These are phyloP conservation scores for Catocala nupta DNA, from an alignment of 2,888 invertebrate genomes.

Conservation along the genomic window DNA sequence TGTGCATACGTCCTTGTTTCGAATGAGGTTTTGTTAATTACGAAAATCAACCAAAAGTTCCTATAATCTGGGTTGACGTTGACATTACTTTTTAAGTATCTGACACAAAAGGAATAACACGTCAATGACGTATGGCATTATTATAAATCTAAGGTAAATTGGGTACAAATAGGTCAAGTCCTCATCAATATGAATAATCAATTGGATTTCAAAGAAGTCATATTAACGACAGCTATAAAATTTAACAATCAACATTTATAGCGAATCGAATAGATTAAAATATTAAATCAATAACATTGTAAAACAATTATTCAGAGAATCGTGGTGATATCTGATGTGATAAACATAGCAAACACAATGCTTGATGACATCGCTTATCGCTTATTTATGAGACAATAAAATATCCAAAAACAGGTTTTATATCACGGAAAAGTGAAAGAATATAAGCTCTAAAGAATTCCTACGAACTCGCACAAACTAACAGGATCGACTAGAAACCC, in stretches of 20 bases:
- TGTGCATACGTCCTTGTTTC: constrained; percentile 41
- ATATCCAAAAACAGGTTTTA: constrained; percentile 35
- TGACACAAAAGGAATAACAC: constrained; percentile 33
- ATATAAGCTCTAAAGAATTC: constrained; percentile 20
- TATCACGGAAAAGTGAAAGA: constrained; percentile 28
- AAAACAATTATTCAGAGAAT: constrained; percentile 50
- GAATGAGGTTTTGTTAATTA: constrained; percentile 30
- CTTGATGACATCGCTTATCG: constrained; percentile 51
- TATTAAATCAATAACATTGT: constrained; percentile 53
- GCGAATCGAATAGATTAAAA: constrained; percentile 46
- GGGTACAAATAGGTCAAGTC: constrained; percentile 47
- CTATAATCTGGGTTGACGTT: constrained; percentile 22
- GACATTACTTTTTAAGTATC: constrained; percentile 31
- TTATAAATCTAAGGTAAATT: constrained; percentile 45
- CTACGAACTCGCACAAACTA: constrained; percentile 23
- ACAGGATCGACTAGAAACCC: constrained; percentile 17
- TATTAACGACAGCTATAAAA: constrained; percentile 54
- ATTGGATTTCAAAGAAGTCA: constrained; percentile 44
- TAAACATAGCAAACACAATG: constrained; percentile 51
- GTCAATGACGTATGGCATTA: constrained; percentile 29
- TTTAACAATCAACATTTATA: constrained; percentile 47
- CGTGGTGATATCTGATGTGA: constrained; percentile 46
- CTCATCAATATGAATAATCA: constrained; percentile 46
- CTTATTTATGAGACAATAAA: constrained; percentile 62
- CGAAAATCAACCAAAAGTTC: constrained; percentile 28